phyloP scores from a whole-genome alignment of 2,888 invertebrate species.

The Labia minor region DNA sequence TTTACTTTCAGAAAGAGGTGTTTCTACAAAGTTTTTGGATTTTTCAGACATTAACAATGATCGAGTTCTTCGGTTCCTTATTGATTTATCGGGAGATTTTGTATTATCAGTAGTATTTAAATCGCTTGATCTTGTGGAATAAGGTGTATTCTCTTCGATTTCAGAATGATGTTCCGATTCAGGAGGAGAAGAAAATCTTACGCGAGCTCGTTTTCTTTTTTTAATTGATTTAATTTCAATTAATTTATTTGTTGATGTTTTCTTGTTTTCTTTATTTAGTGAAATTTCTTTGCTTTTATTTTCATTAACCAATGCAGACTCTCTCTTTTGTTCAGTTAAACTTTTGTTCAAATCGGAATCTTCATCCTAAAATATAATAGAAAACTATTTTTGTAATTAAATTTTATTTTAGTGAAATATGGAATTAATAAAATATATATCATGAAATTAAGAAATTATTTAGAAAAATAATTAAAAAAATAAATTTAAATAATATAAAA shows the following conservation, averaged over 20 bases:
- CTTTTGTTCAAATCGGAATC: background rate
- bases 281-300: background rate
- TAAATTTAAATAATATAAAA: background rate
- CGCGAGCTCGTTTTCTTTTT: background rate
- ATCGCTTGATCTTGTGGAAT: background rate
- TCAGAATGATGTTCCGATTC: conserved; percentile 14
- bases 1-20: background rate
- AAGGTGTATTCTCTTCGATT: background rate
- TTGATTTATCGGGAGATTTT: background rate
- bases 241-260: too few species aligned
- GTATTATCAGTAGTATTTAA: background rate
- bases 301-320: too few species aligned
- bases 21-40: background rate
- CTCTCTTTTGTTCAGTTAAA: background rate
- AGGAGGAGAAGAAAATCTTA: background rate
- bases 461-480: background rate
- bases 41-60: background rate
- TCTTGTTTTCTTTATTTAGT: background rate
- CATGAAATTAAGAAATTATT: background rate
- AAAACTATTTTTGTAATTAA: background rate
- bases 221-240: too few species aligned
- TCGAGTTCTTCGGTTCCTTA: background rate
- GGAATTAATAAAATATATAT: background rate
- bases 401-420: background rate
- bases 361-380: background rate